Evolutionary conservation across 92 coral and sea anemone genomes (phyloP), one percentile per base, ranked within the genome.

Genomic region (Epizoanthus scotinus): DNA sequence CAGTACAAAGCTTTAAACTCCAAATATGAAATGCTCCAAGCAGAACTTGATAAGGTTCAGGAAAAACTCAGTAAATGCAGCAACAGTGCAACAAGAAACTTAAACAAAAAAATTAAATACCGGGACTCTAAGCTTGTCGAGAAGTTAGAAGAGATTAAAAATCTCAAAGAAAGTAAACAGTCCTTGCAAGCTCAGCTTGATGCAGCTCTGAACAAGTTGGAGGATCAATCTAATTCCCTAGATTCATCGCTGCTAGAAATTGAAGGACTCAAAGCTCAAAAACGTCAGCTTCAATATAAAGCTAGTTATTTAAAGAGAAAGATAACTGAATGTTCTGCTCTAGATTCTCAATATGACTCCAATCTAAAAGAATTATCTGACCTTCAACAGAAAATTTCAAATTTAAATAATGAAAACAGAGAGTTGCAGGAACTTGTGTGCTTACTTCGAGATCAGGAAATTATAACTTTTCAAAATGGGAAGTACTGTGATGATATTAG

Each of bases 21-120:
- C 18, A 4, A 73, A 55, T 73, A 71, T 27, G 44, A 71, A 71
- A 26, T 52, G 47, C 47, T 52, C 44, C 49, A 53, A 59, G 63
- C 29, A 59, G 29, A 59, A 2, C 63, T 59, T 59, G 63, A n/a
- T 14, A 21, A 9, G 13, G 14, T 59, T 59, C 63, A 59, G 26
- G 13, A 59, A 12, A 58, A 58, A 4, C 63, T 20, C 5, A 24
- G 10, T 24, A n/a, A 59, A 25, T 59, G 63, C 63, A 59, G 63
- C 8, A 21, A 28, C 3, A 59, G 21, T 59, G 21, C 63, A 5
- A 59, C 26, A 59, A 4, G 13, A 59, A 59, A 59, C 13, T 59
- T 59, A 59, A 59, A 25, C 13, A 22, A 59, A 59, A 59, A 59
- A 58, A 59, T 20, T 5, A 59, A 59, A 59, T 59, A 59, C 15